Conservation (phyloP, 2,113 vertebrate genomes). For the Dendrocopos noguchii region DNA sequence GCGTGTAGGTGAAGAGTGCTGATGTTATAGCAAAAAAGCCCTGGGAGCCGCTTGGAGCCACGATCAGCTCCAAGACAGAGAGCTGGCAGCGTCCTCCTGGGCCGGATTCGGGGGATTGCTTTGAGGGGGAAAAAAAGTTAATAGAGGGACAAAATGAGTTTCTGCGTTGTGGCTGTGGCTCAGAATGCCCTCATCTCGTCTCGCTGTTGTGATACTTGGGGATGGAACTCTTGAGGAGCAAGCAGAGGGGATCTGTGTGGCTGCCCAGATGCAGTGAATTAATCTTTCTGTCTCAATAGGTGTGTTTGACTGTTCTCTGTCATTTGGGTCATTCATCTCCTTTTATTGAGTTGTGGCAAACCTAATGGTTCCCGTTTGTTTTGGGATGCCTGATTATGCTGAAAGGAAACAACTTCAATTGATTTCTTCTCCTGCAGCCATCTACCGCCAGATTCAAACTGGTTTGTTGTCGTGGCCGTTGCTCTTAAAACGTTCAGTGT, state of each 20-base stretch:
- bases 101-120: not conserved
- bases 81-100: not conserved
- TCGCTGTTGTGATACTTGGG: not conserved
- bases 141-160: not conserved
- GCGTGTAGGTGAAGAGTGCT: not conserved
- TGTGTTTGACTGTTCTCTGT: not conserved
- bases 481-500: not conserved
- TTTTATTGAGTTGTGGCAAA: not conserved
- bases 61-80: not conserved
- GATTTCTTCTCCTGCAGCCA: not conserved
- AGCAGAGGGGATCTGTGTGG: not conserved
- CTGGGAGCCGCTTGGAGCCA: not conserved
- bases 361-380: not conserved
- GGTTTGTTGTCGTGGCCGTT: not conserved
- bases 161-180: not conserved
- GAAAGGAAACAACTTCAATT: not conserved
- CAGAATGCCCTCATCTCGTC: not conserved
- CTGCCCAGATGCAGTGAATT: not conserved
- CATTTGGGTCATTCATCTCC: not conserved
- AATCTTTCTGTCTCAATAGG: not conserved
- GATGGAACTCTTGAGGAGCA: not conserved
- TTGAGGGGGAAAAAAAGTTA: not conserved
- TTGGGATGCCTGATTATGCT: not conserved
- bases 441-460: not conserved
- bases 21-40: not conserved